A percentile compares a stretch with the other conserved stretches of the same genome.
These are phyloP conservation scores for Alethe castanea DNA, from an alignment of 2,113 vertebrate species.

Conservation along the genomic window DNA sequence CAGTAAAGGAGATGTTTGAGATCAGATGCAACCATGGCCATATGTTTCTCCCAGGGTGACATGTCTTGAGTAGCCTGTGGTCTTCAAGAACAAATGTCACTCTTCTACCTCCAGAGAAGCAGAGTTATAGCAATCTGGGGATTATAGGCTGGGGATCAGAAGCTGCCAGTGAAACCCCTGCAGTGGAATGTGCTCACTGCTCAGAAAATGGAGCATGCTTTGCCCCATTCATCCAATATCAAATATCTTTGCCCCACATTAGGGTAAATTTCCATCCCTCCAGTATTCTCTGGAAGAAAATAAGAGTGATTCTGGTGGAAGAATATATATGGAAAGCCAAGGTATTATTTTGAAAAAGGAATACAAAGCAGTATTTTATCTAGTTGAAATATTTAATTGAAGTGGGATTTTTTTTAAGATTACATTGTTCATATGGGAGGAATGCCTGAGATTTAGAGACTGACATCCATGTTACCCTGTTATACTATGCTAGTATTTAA, in stretches of 20 bases:
- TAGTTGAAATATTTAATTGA: neutral
- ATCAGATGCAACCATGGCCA: neutral
- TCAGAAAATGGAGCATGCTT: neutral
- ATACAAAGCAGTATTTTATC: neutral
- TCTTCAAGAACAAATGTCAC: neutral
- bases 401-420: neutral
- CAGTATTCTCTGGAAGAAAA: neutral
- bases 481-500: neutral
- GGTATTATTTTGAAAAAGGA: neutral
- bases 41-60: neutral
- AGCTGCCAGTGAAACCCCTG: neutral
- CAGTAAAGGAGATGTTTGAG: neutral
- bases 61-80: fast-evolving
- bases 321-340: neutral
- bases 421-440: neutral
- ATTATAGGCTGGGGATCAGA: neutral
- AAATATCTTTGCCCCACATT: neutral
- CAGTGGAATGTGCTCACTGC: neutral
- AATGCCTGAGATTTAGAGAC: neutral
- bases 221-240: neutral
- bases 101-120: neutral
- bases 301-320: neutral
- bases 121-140: neutral
- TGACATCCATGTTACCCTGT: neutral
- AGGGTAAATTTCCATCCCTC: neutral